Evolutionary conservation across 2,888 invertebrate genomes (phyloP), one percentile per base, ranked within the genome.

Genomic region (Drosophila anceps): DNA sequence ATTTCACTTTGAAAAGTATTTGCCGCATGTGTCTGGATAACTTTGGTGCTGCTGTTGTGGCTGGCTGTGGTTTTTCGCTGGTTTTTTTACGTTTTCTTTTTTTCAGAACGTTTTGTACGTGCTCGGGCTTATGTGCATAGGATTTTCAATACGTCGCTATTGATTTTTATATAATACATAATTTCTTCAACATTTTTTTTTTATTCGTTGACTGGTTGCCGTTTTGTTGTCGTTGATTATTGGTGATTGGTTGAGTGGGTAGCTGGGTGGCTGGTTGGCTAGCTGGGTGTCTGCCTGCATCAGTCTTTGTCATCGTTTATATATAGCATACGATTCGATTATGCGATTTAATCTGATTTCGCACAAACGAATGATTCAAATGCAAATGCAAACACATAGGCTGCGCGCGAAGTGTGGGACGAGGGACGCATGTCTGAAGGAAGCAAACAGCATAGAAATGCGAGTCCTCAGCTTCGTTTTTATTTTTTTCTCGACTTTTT

Each of bases 1-100:
- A 88, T 88, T 90, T 82, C 86, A 90, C 90, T 90, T 90, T 88
- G 82, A 86, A 86, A 86, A 88, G 86, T 90, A 86, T 90, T 86
- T 86, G 84, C 83, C 88, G 88, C 88, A 84, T 89, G 85, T 82
- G 84, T 87, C 88, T 87, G 88, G 70, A 75, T 82, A 88, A 86
- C 71, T 90, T 88, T 76, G 72, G 62, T 69, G 81, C 84, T 85
- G 69, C 88, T 90, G 90, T 81, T 75, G 76, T 79, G 81, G 73
- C 73, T 82, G 79, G 66, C 70, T 88, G 88, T 76, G 80, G 72
- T 75, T 71, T 66, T 63, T 69, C 70, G 57, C 66, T 66, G 79
- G 20, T 64, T 65, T 69, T 69, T 71, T 46, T 54, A 41, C 39
- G 51, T 57, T 66, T 63, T 64, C 76, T 50, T 70, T 67, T 76